phyloP scores from a whole-genome alignment of 2,797 vertebrate genomes.

The Chaenodraco wilsoni region DNA sequence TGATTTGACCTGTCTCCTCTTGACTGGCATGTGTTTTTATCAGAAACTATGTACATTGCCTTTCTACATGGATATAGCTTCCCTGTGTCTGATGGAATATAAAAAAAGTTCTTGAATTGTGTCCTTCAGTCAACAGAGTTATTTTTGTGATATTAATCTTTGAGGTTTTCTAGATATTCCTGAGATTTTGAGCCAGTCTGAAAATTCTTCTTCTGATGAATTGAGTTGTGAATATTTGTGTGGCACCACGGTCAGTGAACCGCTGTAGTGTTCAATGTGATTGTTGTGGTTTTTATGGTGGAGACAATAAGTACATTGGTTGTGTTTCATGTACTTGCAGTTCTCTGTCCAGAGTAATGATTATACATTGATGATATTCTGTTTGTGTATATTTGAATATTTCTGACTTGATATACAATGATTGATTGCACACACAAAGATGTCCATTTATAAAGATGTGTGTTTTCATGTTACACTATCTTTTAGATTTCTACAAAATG shows the following conservation, averaged over 20 bases:
- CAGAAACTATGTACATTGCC: constrained; percentile 63
- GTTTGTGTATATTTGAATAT: constrained; percentile 79
- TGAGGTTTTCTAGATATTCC: constrained; percentile 69
- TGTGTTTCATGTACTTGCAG: constrained; percentile 89
- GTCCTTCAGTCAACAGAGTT: constrained; percentile 67
- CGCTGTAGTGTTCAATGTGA: constrained; percentile 91
- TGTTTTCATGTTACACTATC: constrained; percentile 56
- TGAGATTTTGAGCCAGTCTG: constrained; percentile 80
- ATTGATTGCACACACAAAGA: constrained; percentile 63
- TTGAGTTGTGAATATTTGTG: constrained; percentile 75
- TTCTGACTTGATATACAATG: constrained; percentile 68
- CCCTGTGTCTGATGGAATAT: constrained; percentile 71
- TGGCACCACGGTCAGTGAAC: constrained; percentile 86
- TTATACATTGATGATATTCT: constrained; percentile 70
- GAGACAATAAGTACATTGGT: constrained; percentile 86
- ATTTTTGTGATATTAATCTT: constrained; percentile 72
- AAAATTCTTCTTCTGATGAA: constrained; percentile 70
- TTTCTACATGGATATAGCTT: constrained; percentile 75
- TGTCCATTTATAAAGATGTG: constrained; percentile 56
- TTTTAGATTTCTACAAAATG: constrained; percentile 56
- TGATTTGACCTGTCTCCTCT: constrained; percentile 56
- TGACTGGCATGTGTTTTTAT: constrained; percentile 64
- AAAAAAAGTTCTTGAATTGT: constrained; percentile 54
- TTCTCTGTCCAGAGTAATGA: constrained; percentile 78
- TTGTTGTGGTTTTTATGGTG: constrained; percentile 92